Base-by-base conservation (phyloP, 2,888 invertebrate genomes). In the Plemyria rubiginata region DNA sequence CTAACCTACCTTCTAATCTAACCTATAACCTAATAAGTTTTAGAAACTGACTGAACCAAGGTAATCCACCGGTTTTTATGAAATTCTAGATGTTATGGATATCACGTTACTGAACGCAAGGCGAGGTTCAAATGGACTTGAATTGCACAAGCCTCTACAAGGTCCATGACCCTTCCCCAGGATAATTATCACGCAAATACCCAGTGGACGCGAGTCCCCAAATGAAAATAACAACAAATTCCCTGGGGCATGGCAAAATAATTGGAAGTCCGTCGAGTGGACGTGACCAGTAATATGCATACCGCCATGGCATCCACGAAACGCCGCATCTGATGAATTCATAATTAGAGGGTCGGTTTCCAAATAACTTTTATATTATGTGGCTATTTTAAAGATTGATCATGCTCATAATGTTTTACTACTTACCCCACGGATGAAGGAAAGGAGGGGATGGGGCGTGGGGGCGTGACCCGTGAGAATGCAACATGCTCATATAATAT, bases 211-310 rank as follows among this genome's bases (percentile, higher is more conserved):
- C n/a, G 6, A 28, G 8, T 22, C 32, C 41, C 57, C 40, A 50
- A 62, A 54, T 50, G 51, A 67, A 65, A 38, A 69, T n/a, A n/a
- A 63, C 60, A 64, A 59, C 43, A 51, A 67, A 65, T 63, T 66
- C 70, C 67, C 64, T 48, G 38, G 54, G 54, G 70, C 60, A 58
- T 48, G 65, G 57, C 67, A 65, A 65, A 77, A 75, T 75, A 77
- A 74, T 79, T 79, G 73, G 71, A 73, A 75, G 72, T 72, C 69
- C 69, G 71, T 65, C 65, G 61, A 58, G 56, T 60, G 55, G 54
- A 79, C 80, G 80, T 80, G 80, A 72, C 67, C 60, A 52, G 70
- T 68, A 72, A 77, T 72, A 75, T 76, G 72, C 71, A 76, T 76
- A 67, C 64, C 54, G 68, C 43, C 48, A 54, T 51, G 46, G 46